Evolutionary conservation across 2,888 invertebrate species (phyloP), one percentile per base, ranked within the genome.

Genomic region (Zaprionus lineosus): DNA sequence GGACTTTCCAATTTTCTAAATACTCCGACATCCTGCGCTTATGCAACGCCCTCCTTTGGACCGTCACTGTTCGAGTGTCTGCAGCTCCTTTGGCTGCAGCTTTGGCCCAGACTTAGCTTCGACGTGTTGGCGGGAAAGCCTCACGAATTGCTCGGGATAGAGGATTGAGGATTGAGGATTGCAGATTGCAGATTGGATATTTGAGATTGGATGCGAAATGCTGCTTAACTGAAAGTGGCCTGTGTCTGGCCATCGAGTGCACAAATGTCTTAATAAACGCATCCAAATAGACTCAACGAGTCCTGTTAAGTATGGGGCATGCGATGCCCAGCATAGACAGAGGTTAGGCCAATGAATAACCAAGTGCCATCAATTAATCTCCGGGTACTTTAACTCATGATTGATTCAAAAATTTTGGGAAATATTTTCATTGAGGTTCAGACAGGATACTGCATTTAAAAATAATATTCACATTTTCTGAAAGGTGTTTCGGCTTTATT

Each of bases 251-350:
- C 36, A 57, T 57, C 60, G 37, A 39, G 34, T 36, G 43, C 69
- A 33, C 44, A 68, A 73, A 57, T 81, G 46, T 52, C 53, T 65
- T 74, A 74, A 64, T 77, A 69, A 74, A 57, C 70, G 61, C 64
- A 50, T 1, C 37, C 48, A 62, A 75, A 77, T 77, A 47, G 55
- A 65, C 55, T 57, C 60, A 16, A 16, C 12, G 19, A n/a, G 14
- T 24, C 41, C 29, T 41, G 46, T 52, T 48, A 52, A 57, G 33
- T 40, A 14, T 12, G 19, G 7, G 15, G 2, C 53, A 28, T 31
- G 29, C 18, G n/a, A 2, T 14, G 16, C 8, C 26, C 33, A 37
- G 51, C 15, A 39, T 58, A 12, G 15, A 9, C 53, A 3, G 5
- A 15, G 24, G 3, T 33, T 29, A 3, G 24, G 36, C 16, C 43